Base-by-base conservation (phyloP, 2,888 invertebrate species). In the Heliconius ismenius region DNA sequence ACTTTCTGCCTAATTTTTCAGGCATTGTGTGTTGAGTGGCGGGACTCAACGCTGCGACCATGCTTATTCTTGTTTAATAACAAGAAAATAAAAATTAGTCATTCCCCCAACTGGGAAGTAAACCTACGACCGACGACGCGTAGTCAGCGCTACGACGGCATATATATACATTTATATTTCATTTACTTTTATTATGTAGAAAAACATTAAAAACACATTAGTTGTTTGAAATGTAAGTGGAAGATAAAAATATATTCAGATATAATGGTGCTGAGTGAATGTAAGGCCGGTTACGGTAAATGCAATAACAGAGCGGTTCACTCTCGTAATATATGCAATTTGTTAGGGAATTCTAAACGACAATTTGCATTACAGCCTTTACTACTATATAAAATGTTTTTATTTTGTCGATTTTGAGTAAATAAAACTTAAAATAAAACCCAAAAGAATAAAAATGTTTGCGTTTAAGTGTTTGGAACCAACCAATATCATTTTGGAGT, bases 191-290 rank as follows among this genome's bases (percentile, higher is more conserved):
- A 62, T 26, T 24, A 62, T 24, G 26, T 62, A 4, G 13, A 39
- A 54, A 69, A n/a, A 54, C 69, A 70, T 70, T 70, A 70, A 70
- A 54, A 70, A 70, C 54, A 32, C 69, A 70, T 70, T 70, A 70
- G 54, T 7, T 54, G 54, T 70, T n/a, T 70, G 58, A 70, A 58
- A 70, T 32, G n/a, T 70, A 58, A 70, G 69, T 70, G 54, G 32
- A 58, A 70, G 32, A 70, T 70, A 58, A 54, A 70, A 70, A 58
- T 70, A 73, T 39, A 73, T 60, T 72, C 18, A 60, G 10, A 60
- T 58, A 62, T 60, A 58, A 72, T 18, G 36, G 58, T 24, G 24
- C 60, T 24, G 36, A 13, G 28, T 69, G 60, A 60, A 24, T 60
- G 24, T 60, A n/a, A 72, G 28, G 28, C 28, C 28, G 28, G 28